Conservation (phyloP, 2,797 vertebrate genomes). For the Rachycentron canadum region DNA sequence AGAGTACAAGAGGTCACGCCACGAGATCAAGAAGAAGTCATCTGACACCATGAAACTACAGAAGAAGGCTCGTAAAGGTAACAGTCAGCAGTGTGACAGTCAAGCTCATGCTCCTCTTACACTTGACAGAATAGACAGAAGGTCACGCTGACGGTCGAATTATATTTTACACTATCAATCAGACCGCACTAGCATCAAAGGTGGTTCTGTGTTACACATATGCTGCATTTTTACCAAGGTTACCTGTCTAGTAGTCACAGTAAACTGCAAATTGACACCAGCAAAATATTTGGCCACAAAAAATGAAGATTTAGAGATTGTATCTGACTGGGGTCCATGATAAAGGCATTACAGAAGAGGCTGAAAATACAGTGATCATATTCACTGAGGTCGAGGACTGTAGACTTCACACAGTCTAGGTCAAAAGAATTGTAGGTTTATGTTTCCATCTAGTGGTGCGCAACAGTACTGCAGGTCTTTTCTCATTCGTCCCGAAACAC, state of each 20-base stretch:
- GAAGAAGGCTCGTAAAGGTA: constrained; percentile 99
- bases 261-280: not conserved
- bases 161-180: not conserved
- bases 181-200: not conserved
- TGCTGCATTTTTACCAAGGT: not conserved
- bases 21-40: constrained; percentile 99
- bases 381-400: not conserved
- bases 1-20: constrained; percentile 98
- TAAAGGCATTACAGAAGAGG: not conserved
- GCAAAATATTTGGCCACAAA: not conserved
- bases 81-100: not conserved
- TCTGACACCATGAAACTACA: constrained; percentile 98
- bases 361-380: not conserved
- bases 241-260: not conserved
- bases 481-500: constrained; percentile 68
- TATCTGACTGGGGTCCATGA: not conserved
- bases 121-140: not conserved
- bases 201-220: not conserved
- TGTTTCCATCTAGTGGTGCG: constrained; percentile 56
- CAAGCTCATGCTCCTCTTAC: not conserved
- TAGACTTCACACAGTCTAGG: not conserved
- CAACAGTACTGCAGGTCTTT: constrained; percentile 26
- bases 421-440: constrained; percentile 6
- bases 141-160: constrained; percentile 8
- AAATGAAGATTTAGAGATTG: not conserved